These are phyloP conservation scores for Drosophila nr. perissopoda DNA, from an alignment of 2,888 invertebrate genomes.

Conservation along the genomic window DNA sequence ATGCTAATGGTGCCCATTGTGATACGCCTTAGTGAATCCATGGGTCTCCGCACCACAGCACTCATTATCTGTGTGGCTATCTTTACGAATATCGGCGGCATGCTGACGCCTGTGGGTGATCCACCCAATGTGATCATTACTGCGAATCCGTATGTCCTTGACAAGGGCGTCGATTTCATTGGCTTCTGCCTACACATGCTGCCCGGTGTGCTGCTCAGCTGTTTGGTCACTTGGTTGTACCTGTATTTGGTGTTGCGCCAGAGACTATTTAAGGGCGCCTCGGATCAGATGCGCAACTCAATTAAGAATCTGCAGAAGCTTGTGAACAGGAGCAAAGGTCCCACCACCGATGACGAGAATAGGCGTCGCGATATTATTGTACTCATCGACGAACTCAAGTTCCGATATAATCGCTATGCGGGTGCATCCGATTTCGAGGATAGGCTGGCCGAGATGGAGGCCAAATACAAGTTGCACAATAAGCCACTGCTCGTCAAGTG, in stretches of 20 bases:
- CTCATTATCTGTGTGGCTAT: constrained; percentile 94
- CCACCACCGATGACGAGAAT: constrained; percentile 92
- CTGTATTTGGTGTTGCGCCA: constrained; percentile 89
- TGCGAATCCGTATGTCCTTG: constrained; percentile 63
- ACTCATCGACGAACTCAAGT: constrained; percentile 89
- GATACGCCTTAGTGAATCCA: constrained; percentile 93
- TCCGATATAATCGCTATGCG: constrained; percentile 86
- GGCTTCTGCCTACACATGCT: constrained; percentile 92
- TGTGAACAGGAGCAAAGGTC: constrained; percentile 88
- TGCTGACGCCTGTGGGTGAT: constrained; percentile 95
- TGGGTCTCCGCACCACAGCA: constrained; percentile 93
- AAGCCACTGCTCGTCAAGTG: constrained; percentile 90
- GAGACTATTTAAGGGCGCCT: constrained; percentile 87
- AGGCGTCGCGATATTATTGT: constrained; percentile 90
- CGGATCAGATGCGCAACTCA: constrained; percentile 90
- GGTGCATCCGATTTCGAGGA: constrained; percentile 87
- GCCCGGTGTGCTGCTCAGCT: constrained; percentile 87
- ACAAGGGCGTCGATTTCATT: constrained; percentile 89
- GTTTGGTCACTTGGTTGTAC: constrained; percentile 88
- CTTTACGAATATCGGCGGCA: constrained; percentile 95
- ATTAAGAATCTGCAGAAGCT: constrained; percentile 92
- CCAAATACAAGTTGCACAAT: constrained; percentile 92
- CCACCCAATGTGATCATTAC: constrained; percentile 88
- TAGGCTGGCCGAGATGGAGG: constrained; percentile 86
- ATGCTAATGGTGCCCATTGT: constrained; percentile 91